These are phyloP conservation scores for Lophura nycthemera DNA, from an alignment of 2,113 vertebrate species.

Conservation along the genomic window DNA sequence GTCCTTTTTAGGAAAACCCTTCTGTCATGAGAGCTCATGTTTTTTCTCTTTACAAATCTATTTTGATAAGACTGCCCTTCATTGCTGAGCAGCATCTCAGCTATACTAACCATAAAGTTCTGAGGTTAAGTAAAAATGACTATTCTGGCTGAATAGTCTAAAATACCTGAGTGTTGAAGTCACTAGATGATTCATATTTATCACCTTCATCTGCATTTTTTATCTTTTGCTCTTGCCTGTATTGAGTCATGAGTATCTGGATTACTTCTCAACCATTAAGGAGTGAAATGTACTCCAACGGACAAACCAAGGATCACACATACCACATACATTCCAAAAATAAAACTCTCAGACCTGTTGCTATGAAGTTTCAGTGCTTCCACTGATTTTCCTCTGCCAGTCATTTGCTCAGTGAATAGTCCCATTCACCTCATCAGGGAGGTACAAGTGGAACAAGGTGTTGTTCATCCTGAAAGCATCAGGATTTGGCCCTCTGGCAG, in stretches of 20 bases:
- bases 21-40: background rate
- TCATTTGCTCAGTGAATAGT: constrained; percentile 6
- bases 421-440: constrained; percentile 1
- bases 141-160: background rate
- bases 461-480: accelerated
- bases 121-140: constrained; percentile 3
- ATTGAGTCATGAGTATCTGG: constrained; percentile 31
- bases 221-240: background rate
- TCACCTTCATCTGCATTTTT: background rate
- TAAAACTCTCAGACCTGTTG: background rate
- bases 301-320: background rate
- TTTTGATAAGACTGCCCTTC: background rate
- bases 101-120: background rate
- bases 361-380: background rate
- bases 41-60: background rate
- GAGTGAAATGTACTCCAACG: background rate
- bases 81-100: background rate
- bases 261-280: constrained; percentile 8
- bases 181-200: constrained; percentile 38
- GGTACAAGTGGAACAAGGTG: accelerated
- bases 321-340: background rate
- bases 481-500: background rate
- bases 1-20: background rate
- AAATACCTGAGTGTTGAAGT: constrained; percentile 5
- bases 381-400: background rate